phyloP scores from a whole-genome alignment of 2,888 invertebrate genomes.

The Phortica okadai region DNA sequence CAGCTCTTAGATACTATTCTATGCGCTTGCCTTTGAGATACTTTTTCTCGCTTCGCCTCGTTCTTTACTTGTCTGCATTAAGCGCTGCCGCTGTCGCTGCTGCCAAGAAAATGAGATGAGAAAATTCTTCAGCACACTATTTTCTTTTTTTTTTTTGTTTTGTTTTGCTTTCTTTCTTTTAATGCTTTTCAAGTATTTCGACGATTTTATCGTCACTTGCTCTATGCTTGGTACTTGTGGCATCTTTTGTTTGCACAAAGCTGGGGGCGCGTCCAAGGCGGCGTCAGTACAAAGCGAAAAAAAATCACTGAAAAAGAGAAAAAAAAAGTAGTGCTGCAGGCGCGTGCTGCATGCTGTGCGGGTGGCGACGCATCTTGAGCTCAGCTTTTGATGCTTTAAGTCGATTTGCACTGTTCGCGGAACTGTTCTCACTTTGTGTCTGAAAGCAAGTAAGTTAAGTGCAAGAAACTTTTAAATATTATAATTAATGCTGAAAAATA shows the following conservation, averaged over 20 bases:
- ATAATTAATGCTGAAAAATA: background rate
- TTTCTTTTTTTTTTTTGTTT: background rate
- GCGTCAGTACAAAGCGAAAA: background rate
- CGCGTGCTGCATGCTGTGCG: background rate
- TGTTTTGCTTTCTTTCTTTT: background rate
- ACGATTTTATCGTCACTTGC: slow-evolving; percentile 17
- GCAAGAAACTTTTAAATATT: slow-evolving; percentile 12
- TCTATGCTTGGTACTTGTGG: slow-evolving; percentile 14
- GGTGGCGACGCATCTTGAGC: background rate
- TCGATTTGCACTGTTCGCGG: background rate
- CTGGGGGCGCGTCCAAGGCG: background rate
- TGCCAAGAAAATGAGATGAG: slow-evolving; percentile 12
- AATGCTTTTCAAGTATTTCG: slow-evolving; percentile 3
- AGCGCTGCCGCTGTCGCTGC: background rate
- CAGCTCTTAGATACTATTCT: background rate
- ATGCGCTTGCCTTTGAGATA: background rate
- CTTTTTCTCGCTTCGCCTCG: background rate
- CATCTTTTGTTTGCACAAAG: slow-evolving; percentile 23
- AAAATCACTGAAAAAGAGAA: background rate
- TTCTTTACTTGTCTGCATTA: background rate
- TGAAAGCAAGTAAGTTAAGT: background rate
- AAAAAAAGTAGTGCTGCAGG: background rate
- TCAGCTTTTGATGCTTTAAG: background rate
- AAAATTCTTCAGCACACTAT: background rate
- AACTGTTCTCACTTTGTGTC: too few relatives aligned